These are phyloP conservation scores for Nephrotoma flavescens DNA, from an alignment of 2,888 invertebrate species.

Conservation along the genomic window DNA sequence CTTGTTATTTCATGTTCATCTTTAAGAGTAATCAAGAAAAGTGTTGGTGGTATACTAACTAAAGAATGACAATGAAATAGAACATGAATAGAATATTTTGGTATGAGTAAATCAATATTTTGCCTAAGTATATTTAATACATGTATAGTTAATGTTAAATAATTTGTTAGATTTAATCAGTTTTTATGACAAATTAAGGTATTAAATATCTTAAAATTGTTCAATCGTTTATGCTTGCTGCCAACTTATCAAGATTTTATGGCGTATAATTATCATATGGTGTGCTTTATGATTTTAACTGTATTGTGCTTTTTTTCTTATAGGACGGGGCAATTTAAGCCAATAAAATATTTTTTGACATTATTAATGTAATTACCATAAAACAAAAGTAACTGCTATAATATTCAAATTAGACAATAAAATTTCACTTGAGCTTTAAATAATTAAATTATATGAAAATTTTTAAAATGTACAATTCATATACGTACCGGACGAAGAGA, in stretches of 20 bases:
- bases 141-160: background rate
- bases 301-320: background rate
- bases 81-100: background rate
- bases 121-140: background rate
- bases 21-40: background rate
- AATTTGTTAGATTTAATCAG: background rate
- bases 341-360: too few relatives aligned
- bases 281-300: too few relatives aligned
- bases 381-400: too few relatives aligned
- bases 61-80: background rate
- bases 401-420: too few relatives aligned
- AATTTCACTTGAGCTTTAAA: too few relatives aligned
- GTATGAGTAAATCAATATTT: background rate
- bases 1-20: background rate
- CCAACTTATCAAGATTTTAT: background rate
- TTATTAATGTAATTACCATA: too few relatives aligned
- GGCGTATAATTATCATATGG: background rate
- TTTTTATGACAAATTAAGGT: background rate
- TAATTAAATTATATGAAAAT: background rate
- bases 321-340: background rate
- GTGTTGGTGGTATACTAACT: background rate
- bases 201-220: background rate
- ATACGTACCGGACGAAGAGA: background rate
- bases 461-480: background rate
- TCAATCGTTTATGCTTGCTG: background rate